Evolutionary conservation across 2,888 invertebrate species (phyloP), one percentile per base, ranked within the genome.

Genomic region (Tipula helvola): DNA sequence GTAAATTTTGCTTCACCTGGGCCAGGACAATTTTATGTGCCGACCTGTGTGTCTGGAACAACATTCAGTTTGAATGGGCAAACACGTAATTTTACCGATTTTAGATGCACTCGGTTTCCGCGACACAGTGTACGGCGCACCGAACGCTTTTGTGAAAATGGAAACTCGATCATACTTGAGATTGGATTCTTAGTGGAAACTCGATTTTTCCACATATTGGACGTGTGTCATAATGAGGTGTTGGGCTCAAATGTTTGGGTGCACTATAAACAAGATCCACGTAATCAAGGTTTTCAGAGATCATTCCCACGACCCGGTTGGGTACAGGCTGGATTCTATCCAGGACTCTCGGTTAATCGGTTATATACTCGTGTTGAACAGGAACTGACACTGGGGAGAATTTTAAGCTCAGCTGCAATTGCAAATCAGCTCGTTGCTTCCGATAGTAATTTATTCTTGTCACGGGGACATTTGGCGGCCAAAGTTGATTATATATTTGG

Each of bases 401-500:
- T 91, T 13, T 89, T 93, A 4, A 90, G 90, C 28, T 91, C 90
- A 0, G 86, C 86, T 3, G 83, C 89, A 83, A 87, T 90, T 13
- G 90, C 89, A 0, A 71, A 87, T 0, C 89, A 90, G 85, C 91
- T 91, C 86, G 89, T 93, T n/a, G 88, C 89, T n/a, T 87, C 88
- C 5, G 89, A 88, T 0, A 88, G 87, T 2, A 88, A 89, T 87
- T 92, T 89, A 87, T 88, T 91, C 5, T 88, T 93, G 52, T 89
- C 93, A 4, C 91, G 93, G 16, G 93, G 93, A 16, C 93, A 93
- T 89, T 89, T 93, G 86, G 91, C 92, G 0, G 92, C 93, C 5
- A 93, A 92, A 88, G 90, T 91, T 0, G 93, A 94, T 89, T 92
- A 92, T 88, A 91, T 93, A 86, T 93, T 92, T 89, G 92, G 90